phyloP scores from a whole-genome alignment of 2,113 vertebrate genomes.

The Chaetodon trifascialis region DNA sequence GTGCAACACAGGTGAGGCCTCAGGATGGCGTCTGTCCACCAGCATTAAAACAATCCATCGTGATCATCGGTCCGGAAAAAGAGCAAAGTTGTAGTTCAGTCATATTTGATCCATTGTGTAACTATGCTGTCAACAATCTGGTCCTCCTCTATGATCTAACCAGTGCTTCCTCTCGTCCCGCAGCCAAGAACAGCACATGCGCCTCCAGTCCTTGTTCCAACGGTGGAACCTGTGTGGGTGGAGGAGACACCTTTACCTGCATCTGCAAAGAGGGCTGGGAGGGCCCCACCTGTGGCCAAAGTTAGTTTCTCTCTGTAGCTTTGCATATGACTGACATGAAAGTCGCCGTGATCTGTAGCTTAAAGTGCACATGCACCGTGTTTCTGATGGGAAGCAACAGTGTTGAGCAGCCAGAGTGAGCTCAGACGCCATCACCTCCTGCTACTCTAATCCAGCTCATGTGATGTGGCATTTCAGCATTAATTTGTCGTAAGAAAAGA shows the following conservation, averaged over 20 bases:
- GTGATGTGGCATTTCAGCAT: too few species aligned
- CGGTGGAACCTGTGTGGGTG: slow-evolving; percentile 95
- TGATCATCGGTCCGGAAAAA: too few species aligned
- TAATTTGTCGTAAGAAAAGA: too few species aligned
- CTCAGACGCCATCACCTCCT: too few species aligned
- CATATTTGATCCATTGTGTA: background rate
- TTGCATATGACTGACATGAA: background rate
- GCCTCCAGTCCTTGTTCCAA: slow-evolving; percentile 94
- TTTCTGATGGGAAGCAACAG: too few species aligned
- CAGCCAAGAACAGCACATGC: slow-evolving; percentile 96
- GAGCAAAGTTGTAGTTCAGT: background rate
- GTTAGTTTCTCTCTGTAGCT: slow-evolving; percentile 81
- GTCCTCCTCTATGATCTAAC: background rate
- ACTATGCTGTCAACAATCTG: background rate
- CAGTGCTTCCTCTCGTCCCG: slow-evolving; percentile 7
- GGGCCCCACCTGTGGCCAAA: slow-evolving; percentile 92
- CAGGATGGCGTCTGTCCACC: background rate
- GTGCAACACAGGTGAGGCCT: slow-evolving; percentile 89
- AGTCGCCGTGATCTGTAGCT: background rate
- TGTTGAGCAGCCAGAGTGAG: too few species aligned
- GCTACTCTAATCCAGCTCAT: too few species aligned
- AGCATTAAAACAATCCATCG: too few species aligned
- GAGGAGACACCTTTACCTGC: slow-evolving; percentile 94
- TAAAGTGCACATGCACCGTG: too few species aligned
- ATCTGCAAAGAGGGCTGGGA: slow-evolving; percentile 99